These are phyloP conservation scores for Nymphalis c-album DNA, from an alignment of 2,888 invertebrate species.

Conservation along the genomic window DNA sequence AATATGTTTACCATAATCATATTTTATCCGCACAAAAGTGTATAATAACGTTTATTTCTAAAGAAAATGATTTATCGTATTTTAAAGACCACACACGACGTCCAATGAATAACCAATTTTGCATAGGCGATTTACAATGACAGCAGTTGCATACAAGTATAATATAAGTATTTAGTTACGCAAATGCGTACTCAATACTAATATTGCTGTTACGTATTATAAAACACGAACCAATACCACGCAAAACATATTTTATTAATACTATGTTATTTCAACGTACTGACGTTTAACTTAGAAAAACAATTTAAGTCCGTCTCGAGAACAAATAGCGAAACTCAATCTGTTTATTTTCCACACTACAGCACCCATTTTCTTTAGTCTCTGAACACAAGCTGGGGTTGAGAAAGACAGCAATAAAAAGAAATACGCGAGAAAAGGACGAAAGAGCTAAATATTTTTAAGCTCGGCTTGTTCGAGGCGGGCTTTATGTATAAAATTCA, in stretches of 20 bases:
- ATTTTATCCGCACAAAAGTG: slow-evolving; percentile 19
- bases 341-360: slow-evolving; percentile 37
- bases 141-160: not conserved
- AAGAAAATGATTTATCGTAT: slow-evolving; percentile 17
- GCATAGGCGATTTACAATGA: slow-evolving; percentile 13
- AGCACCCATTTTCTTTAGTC: slow-evolving; percentile 37
- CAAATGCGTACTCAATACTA: not conserved
- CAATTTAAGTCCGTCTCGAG: slow-evolving; percentile 21
- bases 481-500: slow-evolving; percentile 1
- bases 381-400: slow-evolving; percentile 23
- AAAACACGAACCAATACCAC: not conserved
- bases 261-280: not conserved
- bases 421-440: slow-evolving; percentile 30
- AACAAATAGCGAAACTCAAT: slow-evolving; percentile 36
- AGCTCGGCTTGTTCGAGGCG: slow-evolving; percentile 28
- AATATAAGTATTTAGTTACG: slow-evolving; percentile 3
- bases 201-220: slow-evolving; percentile 6
- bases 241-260: not conserved
- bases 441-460: slow-evolving; percentile 33
- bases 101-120: slow-evolving; percentile 1
- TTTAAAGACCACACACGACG: slow-evolving; percentile 17
- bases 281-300: slow-evolving; percentile 16
- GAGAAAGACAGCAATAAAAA: slow-evolving; percentile 33
- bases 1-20: slow-evolving; percentile 21
- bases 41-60: no score